Evolutionary conservation across 1,140 invertebrate genomes (phyloP), one percentile per base, ranked within the genome.

Genomic region (Uloborus diversus): DNA sequence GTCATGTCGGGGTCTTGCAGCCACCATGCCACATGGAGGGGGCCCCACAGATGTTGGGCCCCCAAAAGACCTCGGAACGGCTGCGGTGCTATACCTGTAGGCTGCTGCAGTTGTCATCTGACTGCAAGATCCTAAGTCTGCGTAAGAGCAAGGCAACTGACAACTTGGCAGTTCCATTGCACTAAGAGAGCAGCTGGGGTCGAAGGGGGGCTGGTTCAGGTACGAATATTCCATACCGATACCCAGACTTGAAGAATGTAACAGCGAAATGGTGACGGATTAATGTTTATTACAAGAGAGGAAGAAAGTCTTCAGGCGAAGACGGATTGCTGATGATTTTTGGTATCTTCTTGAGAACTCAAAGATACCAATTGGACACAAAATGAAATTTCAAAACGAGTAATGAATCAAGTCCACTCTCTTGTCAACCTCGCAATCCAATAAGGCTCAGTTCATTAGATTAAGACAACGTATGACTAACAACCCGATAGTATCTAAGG

Each of bases 121-220:
- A 53, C 93, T 93, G 86, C 94, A 95, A 13, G 93, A 93, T 28
- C 93, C 92, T 80, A 94, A 88, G 86, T 95, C 94, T 28, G 93
- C 92, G 87, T 94, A 95, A 7, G 93, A 91, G 85, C 92, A 93
- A 42, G 92, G 91, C 88, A 93, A 92, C 59, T 85, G 86, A 64
- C 86, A 87, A 83, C 91, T 91, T 5, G 87, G 86, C 33, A 91
- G 84, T 51, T 88, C 88, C 66, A 89, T 89, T 11, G 89, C 89
- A 35, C 91, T 87, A 70, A 92, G 88, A 20, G 86, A 86, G 83
- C 91, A 92, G 82, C 89, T 91, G 14, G 88, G 88, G 82, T 91
- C 90, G 85, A 91, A 91, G 11, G 89, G 89, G 32, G 91, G 90
- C 83, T 92, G 91, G 84, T 92, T 92, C 85, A 92, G 85, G 84